Conservation (phyloP, 2,113 vertebrate genomes). For the Chamaetylas fuelleborni region DNA sequence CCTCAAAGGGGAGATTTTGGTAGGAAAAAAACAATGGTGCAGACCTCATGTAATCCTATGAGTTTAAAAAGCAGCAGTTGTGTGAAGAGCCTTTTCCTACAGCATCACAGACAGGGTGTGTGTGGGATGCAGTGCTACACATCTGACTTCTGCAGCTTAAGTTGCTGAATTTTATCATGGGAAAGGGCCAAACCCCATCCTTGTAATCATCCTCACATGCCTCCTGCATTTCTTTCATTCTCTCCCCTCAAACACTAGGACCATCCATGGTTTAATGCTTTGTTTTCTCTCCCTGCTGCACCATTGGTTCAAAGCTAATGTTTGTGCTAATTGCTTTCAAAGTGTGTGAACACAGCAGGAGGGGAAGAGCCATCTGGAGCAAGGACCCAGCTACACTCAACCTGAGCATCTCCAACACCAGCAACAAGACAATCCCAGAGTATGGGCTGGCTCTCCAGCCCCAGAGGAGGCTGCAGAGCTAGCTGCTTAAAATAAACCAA, state of each 20-base stretch:
- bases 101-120: fast-evolving
- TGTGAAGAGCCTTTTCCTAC: background rate
- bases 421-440: background rate
- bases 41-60: background rate
- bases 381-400: background rate
- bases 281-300: background rate
- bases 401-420: background rate
- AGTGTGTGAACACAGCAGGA: background rate
- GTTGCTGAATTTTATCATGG: background rate
- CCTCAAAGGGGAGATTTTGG: background rate
- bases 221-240: background rate
- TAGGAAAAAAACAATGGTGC: background rate
- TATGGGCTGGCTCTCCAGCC: background rate
- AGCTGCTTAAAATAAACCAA: background rate
- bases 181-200: background rate
- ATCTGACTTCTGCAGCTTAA: background rate
- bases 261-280: background rate
- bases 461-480: background rate
- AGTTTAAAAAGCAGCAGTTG: background rate
- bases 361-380: background rate
- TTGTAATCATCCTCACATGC: background rate
- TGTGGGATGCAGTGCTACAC: background rate
- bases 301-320: background rate
- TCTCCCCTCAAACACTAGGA: background rate
- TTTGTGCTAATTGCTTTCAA: background rate